Evolutionary conservation across 2,888 invertebrate species (phyloP).

Genomic region (Hecatera dysodea): DNA sequence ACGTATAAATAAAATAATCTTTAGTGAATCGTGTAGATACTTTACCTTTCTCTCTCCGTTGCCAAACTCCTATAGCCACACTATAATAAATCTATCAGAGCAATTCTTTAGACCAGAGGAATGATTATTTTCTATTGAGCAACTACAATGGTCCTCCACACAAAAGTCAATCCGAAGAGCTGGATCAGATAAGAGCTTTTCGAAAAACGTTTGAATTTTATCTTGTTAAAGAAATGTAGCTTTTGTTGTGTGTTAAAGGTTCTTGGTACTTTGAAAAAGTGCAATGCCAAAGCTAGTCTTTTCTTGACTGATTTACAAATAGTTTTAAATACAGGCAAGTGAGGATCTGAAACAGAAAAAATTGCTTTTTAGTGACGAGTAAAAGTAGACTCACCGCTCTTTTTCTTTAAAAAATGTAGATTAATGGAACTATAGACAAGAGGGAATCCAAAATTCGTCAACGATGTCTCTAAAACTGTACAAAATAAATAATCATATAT

Average conservation of each 20-base stretch:
- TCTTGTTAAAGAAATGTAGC: background rate
- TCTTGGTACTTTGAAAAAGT: background rate
- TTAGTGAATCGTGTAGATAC: no score
- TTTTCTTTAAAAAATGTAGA: no score
- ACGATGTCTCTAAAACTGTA: no score
- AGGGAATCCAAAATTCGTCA: no score
- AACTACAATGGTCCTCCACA: slow-evolving; percentile 44
- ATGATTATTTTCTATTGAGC: slow-evolving; percentile 55
- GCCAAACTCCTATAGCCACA: slow-evolving; percentile 16
- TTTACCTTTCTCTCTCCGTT: background rate
- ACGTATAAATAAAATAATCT: no score
- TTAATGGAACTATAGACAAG: no score
- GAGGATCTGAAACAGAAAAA: no score
- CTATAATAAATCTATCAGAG: slow-evolving; percentile 37
- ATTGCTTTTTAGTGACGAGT: no score
- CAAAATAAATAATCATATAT: no score
- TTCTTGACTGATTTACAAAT: no score
- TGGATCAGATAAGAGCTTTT: slow-evolving; percentile 50
- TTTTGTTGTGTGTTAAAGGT: background rate
- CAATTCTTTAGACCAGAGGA: slow-evolving; percentile 43
- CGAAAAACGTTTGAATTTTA: slow-evolving; percentile 18
- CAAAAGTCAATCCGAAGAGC: slow-evolving; percentile 44
- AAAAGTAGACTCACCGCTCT: no score
- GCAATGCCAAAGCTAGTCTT: background rate
- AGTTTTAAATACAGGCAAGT: no score